A percentile compares a stretch with the other conserved stretches of the same genome.
Conservation (phyloP, 2,113 vertebrate species). For the Coptodon bakossiorum region DNA sequence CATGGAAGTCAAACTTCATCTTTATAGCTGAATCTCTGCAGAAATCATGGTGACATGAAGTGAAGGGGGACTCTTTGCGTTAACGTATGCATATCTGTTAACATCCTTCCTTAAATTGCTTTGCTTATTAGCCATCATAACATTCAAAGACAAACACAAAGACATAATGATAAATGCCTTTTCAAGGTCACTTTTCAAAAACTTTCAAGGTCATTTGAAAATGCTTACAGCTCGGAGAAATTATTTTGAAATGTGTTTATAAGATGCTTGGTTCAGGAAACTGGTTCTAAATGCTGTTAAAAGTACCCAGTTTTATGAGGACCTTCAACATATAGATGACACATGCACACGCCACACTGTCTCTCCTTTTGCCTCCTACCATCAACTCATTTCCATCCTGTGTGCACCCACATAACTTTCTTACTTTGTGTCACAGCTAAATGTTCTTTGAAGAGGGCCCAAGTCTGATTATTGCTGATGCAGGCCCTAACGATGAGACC, state of each 20-base stretch:
- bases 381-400: not conserved
- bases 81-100: rapidly evolving
- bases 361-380: not conserved
- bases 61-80: not conserved
- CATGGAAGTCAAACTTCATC: not conserved
- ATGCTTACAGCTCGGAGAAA: not conserved
- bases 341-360: not conserved
- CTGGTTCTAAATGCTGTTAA: not conserved
- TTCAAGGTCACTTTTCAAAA: not conserved
- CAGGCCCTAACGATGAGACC: not conserved
- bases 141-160: not conserved
- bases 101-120: too few relatives aligned
- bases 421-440: not conserved
- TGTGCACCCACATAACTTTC: not conserved
- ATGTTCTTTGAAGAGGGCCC: not conserved
- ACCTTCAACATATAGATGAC: not conserved
- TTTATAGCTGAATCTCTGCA: not conserved
- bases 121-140: not conserved
- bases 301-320: not conserved
- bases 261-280: not conserved
- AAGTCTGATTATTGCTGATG: constrained; percentile 5
- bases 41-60: not conserved
- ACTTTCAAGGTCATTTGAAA: not conserved
- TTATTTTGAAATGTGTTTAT: not conserved
- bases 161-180: not conserved